A percentile compares a stretch with the other conserved stretches of the same genome.
Evolutionary conservation across 2,888 invertebrate genomes (phyloP).

Genomic region (Hemistola chrysoprasaria): DNA sequence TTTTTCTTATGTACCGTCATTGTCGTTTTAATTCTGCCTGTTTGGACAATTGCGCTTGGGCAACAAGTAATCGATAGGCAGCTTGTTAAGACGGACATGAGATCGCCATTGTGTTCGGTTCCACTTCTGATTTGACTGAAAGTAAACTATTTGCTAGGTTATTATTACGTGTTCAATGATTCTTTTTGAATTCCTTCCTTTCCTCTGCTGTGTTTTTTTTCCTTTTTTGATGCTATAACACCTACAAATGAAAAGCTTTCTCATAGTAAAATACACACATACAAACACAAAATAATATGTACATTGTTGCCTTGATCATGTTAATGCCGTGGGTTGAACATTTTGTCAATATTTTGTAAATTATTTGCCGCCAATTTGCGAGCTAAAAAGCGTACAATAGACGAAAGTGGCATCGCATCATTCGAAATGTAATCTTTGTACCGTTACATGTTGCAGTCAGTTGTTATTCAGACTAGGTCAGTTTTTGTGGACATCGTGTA

Average conservation of each 20-base stretch:
- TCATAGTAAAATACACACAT: too few species aligned
- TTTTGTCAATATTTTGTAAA: too few species aligned
- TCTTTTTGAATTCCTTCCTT: too few species aligned
- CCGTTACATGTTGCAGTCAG: conserved; percentile 75
- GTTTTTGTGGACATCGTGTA: conserved; percentile 57
- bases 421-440: conserved; percentile 69
- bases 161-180: conserved; percentile 15
- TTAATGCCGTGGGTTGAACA: too few species aligned
- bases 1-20: conserved; percentile 39
- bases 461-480: conserved; percentile 77
- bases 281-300: too few species aligned
- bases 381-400: conserved; percentile 54
- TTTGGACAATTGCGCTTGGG: conserved; percentile 30
- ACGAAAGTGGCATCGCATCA: conserved; percentile 62
- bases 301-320: too few species aligned
- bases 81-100: conserved; percentile 23
- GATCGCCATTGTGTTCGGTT: conserved; percentile 17
- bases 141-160: conserved; percentile 11
- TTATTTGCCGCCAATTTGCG: conserved; percentile 36
- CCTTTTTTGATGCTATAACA: too few species aligned
- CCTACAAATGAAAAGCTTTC: too few species aligned
- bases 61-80: conserved; percentile 28
- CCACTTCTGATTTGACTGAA: conserved; percentile 18
- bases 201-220: too few species aligned
- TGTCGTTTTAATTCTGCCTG: conserved; percentile 27